phyloP scores from a whole-genome alignment of 2,113 vertebrate genomes.

The Rousettus leschenaultii region DNA sequence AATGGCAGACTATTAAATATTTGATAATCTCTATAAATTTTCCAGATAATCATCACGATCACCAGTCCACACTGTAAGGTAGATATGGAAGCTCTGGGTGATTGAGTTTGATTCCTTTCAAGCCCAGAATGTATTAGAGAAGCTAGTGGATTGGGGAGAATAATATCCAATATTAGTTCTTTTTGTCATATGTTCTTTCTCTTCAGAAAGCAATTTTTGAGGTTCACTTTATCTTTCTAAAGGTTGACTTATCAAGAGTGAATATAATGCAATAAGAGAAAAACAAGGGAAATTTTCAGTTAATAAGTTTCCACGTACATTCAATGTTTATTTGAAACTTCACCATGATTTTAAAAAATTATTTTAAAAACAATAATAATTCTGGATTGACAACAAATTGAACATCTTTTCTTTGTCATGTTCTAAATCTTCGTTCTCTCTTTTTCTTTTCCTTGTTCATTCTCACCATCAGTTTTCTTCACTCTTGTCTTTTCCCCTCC shows the following conservation, averaged over 20 bases:
- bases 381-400: not conserved
- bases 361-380: not conserved
- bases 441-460: not conserved
- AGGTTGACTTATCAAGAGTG: not conserved
- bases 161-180: not conserved
- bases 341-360: not conserved
- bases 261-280: not conserved
- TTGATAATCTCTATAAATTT: not conserved
- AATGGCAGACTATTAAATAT: not conserved
- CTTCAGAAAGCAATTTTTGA: constrained; percentile 8
- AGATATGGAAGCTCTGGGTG: not conserved
- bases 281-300: not conserved
- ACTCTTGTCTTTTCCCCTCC: not conserved
- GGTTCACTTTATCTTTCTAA: not conserved
- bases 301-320: not conserved
- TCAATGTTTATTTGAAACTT: constrained; percentile 31
- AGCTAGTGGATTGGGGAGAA: not conserved
- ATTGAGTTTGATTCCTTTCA: not conserved
- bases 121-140: not conserved
- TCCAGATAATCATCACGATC: not conserved
- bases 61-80: not conserved
- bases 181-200: not conserved
- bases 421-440: not conserved
- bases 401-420: not conserved
- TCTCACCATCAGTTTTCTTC: not conserved